Base-by-base conservation (phyloP, 1,140 invertebrate species). In the Mactra quadrangularis region DNA sequence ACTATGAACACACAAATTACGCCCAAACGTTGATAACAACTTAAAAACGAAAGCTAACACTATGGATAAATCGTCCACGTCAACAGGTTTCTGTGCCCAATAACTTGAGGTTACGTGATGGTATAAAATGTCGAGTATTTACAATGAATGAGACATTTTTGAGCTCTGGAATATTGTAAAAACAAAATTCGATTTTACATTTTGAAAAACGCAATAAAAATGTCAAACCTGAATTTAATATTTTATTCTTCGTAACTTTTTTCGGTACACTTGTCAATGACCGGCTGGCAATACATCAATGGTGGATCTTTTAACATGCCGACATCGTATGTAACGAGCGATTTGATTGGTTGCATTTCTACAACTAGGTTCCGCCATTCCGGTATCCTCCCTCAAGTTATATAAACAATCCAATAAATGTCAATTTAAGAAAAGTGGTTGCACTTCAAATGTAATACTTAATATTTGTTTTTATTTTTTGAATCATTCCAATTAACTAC, bases 321-420 rank as follows among this genome's bases (percentile, higher is more conserved):
- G 19, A 78, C 57, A 35, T 35, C 15, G 27, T 27, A 81, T 86
- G 85, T 83, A 83, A 88, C 62, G 33, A 17, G 47, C 6, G 9
- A 68, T 85, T 68, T 86, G 79, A 89, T 89, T 89, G 88, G 88
- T 59, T 68, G 45, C 64, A 29, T 31, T 50, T 57, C 41, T 52
- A 60, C 52, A 78, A 52, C n/a, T 64, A 50, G n/a, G 59, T 83
- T 86, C 41, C n/a, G 78, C 75, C 27, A 64, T 82, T 77, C 27
- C 45, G 17, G 52, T 47, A 22, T 59, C 38, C 83, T 71, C 87
- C 85, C 84, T 53, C 9, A 29, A 7, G 15, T 41, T 15, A 15
- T 41, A 15, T 41, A 7, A 15, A 41, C 38, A 7, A 7, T 41
- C 11, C 27, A 19, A 9, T 33, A 29, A 7, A n/a, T 7, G 4